Evolutionary conservation across 2,888 invertebrate genomes (phyloP).

Genomic region (Philopedon plagiatum): DNA sequence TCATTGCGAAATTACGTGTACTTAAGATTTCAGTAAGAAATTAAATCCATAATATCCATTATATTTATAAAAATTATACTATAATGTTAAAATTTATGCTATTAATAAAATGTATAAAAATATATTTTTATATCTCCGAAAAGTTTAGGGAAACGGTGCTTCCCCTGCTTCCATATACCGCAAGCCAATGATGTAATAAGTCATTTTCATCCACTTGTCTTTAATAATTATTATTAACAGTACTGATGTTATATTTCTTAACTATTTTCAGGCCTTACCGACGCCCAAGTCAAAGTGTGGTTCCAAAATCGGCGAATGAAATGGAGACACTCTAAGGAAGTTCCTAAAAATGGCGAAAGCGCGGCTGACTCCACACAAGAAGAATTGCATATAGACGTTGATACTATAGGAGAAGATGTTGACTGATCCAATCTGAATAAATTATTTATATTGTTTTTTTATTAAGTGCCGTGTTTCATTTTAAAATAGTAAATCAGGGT

Average conservation of each 20-base stretch:
- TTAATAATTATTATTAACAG: not conserved
- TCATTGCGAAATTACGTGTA: too few relatives aligned
- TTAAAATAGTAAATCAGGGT: too few relatives aligned
- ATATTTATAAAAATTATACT: too few relatives aligned
- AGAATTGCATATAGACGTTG: constrained; percentile 66
- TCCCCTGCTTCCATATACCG: too few relatives aligned
- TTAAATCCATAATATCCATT: too few relatives aligned
- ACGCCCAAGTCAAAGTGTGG: constrained; percentile 88
- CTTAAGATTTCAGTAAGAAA: too few relatives aligned
- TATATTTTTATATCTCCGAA: too few relatives aligned
- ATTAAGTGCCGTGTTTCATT: not conserved
- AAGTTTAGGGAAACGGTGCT: too few relatives aligned
- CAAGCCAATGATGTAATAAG: too few relatives aligned
- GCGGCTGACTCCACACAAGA: constrained; percentile 66
- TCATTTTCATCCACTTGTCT: not conserved
- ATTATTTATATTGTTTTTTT: not conserved
- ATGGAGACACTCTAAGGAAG: constrained; percentile 68
- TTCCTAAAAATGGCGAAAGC: constrained; percentile 59
- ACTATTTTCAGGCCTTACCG: constrained; percentile 44
- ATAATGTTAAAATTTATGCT: too few relatives aligned
- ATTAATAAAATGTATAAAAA: too few relatives aligned
- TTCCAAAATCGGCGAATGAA: constrained; percentile 82
- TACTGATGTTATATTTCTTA: not conserved
- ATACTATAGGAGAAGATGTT: constrained; percentile 63
- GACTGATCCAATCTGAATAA: constrained; percentile 29